These are phyloP conservation scores for Lepilemur septentrionalis DNA, from an alignment of 2,797 vertebrate species.

Conservation along the genomic window DNA sequence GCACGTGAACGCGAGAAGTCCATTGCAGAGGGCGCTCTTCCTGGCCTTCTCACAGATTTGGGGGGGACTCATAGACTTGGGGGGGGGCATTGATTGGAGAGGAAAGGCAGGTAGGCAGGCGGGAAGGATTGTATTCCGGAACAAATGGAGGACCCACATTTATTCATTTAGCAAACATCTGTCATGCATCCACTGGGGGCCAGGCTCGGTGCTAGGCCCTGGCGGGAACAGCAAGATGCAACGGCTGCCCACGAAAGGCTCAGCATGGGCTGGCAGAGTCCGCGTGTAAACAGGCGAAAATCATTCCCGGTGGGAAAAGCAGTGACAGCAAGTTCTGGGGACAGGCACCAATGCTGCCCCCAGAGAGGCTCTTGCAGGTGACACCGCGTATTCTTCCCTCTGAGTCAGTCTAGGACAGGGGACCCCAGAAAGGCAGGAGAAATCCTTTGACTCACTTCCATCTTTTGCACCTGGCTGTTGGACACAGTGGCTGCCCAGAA, in stretches of 20 bases:
- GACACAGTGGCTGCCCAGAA: not conserved
- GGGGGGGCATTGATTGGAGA: rapidly evolving
- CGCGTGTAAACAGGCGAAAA: not conserved
- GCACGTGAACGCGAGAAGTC: not conserved
- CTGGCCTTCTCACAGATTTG: not conserved
- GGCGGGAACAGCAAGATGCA: not conserved
- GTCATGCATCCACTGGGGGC: rapidly evolving
- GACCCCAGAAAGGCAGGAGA: not conserved
- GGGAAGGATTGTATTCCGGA: not conserved
- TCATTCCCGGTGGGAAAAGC: not conserved
- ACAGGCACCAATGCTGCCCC: not conserved
- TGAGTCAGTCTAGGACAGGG: not conserved
- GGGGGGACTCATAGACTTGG: not conserved
- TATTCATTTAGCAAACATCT: not conserved
- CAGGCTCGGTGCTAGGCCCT: rapidly evolving
- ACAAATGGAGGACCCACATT: not conserved
- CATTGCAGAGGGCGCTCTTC: not conserved
- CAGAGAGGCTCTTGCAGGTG: no score
- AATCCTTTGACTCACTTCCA: not conserved
- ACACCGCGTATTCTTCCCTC: not conserved
- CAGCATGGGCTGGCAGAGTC: not conserved
- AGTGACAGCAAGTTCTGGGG: not conserved
- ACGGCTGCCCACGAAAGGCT: not conserved
- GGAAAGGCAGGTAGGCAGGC: rapidly evolving
- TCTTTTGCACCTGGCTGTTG: not conserved